These are phyloP conservation scores for Heteromyza rotundicornis DNA, from an alignment of 2,888 invertebrate species.

Conservation along the genomic window DNA sequence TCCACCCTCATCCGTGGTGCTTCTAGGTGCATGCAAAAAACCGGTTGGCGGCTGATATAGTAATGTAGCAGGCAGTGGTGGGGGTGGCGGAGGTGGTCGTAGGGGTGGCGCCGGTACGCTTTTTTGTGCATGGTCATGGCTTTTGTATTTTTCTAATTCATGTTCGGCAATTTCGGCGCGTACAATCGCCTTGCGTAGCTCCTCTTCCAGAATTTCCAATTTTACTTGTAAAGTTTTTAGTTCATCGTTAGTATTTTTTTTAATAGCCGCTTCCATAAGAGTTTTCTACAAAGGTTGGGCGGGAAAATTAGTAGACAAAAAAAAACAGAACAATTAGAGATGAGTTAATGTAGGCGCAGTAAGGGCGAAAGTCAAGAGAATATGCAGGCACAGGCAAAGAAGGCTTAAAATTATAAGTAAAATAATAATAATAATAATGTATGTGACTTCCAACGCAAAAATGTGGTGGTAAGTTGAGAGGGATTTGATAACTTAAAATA, in stretches of 20 bases:
- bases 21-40: too few species aligned
- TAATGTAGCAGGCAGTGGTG: conserved; percentile 51
- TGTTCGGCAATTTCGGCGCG: conserved; percentile 66
- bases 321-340: conserved; percentile 31
- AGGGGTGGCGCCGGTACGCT: conserved; percentile 54
- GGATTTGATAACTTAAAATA: too few species aligned
- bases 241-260: conserved; percentile 64
- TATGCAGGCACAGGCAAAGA: too few species aligned
- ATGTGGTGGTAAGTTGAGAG: too few species aligned
- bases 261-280: conserved; percentile 66
- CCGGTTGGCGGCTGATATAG: conserved; percentile 45
- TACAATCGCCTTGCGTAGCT: conserved; percentile 63
- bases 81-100: conserved; percentile 58
- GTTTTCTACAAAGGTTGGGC: conserved; percentile 59
- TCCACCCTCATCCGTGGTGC: conserved; percentile 16
- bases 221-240: conserved; percentile 67
- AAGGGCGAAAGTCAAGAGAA: too few species aligned
- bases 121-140: conserved; percentile 37
- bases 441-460: too few species aligned
- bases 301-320: conserved; percentile 53
- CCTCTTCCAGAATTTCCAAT: conserved; percentile 66
- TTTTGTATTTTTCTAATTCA: conserved; percentile 54
- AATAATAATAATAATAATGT: too few species aligned
- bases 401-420: too few species aligned
- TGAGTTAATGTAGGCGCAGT: too few species aligned